These are phyloP conservation scores for Phanerotoma sp. DNA, from an alignment of 2,888 invertebrate species.

Conservation along the genomic window DNA sequence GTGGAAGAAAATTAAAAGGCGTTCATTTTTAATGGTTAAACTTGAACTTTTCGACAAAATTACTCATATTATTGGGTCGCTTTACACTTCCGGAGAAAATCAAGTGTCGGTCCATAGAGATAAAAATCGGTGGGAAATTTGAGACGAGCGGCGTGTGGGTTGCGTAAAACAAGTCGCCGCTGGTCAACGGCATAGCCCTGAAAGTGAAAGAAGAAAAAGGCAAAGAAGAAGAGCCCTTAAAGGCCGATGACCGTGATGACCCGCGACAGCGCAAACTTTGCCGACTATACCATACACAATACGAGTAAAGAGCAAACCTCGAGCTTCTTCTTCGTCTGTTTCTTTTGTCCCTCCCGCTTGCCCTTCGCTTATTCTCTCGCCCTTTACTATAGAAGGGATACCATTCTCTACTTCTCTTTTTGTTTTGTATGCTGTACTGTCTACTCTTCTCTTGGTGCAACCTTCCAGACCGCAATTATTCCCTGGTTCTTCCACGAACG, in stretches of 20 bases:
- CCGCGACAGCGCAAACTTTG: constrained; percentile 30
- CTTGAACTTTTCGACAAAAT: too few species aligned
- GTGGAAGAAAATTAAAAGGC: too few species aligned
- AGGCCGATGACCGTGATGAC: constrained; percentile 54
- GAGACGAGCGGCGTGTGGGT: not conserved
- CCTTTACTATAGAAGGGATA: constrained; percentile 20
- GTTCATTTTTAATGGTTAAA: too few species aligned
- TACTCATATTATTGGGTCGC: too few species aligned
- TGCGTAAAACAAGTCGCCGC: not conserved
- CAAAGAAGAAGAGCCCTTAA: constrained; percentile 16
- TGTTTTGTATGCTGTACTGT: constrained; percentile 29
- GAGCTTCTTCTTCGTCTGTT: constrained; percentile 9
- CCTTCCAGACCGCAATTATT: constrained; percentile 13
- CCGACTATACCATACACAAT: constrained; percentile 15
- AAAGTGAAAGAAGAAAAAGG: not conserved
- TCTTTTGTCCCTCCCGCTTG: constrained; percentile 5
- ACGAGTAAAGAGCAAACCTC: constrained; percentile 12
- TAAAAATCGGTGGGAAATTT: constrained; percentile 8
- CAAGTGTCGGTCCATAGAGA: too few species aligned
- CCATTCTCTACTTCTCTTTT: constrained; percentile 30
- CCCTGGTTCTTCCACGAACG: constrained; percentile 1
- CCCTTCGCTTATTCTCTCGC: constrained; percentile 26
- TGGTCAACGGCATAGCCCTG: constrained; percentile 5
- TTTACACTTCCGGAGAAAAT: too few species aligned
- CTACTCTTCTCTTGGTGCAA: constrained; percentile 9